phyloP scores from a whole-genome alignment of 1,140 invertebrate species.

The Zaprionus nigranus region DNA sequence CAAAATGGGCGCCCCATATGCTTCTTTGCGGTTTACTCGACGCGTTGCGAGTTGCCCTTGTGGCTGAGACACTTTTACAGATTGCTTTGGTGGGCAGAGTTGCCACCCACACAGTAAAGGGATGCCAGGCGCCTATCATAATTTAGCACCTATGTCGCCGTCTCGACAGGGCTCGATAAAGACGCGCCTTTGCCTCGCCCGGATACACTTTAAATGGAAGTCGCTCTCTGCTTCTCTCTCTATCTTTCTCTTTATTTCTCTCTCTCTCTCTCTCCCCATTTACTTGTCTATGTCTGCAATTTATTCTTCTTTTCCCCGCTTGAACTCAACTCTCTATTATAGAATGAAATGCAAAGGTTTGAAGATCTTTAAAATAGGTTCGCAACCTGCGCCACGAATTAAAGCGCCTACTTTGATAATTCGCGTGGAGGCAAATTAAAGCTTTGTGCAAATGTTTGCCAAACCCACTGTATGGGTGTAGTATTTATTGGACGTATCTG shows the following conservation, averaged over 20 bases:
- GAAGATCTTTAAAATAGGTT: background rate
- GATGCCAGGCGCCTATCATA: background rate
- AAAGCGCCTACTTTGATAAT: background rate
- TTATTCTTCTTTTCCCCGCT: no score
- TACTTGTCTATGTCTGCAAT: no score
- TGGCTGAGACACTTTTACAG: conserved; percentile 3
- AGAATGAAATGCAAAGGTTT: background rate
- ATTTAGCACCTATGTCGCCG: background rate
- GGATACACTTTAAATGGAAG: background rate
- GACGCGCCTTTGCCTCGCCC: background rate
- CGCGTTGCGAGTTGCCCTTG: background rate
- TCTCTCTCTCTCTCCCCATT: background rate
- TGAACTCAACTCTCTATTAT: background rate
- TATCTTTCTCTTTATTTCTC: background rate
- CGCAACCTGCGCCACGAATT: background rate
- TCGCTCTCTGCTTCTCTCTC: background rate
- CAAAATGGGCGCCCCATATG: conserved; percentile 13
- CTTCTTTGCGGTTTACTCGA: background rate
- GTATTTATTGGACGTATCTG: background rate
- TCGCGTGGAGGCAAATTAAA: background rate
- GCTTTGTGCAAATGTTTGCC: background rate
- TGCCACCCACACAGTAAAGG: background rate
- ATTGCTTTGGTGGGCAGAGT: background rate
- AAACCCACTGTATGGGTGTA: background rate
- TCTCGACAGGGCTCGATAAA: background rate